Evolutionary conservation across 2,888 invertebrate species (phyloP).

Genomic region (Acrobasis repandana): DNA sequence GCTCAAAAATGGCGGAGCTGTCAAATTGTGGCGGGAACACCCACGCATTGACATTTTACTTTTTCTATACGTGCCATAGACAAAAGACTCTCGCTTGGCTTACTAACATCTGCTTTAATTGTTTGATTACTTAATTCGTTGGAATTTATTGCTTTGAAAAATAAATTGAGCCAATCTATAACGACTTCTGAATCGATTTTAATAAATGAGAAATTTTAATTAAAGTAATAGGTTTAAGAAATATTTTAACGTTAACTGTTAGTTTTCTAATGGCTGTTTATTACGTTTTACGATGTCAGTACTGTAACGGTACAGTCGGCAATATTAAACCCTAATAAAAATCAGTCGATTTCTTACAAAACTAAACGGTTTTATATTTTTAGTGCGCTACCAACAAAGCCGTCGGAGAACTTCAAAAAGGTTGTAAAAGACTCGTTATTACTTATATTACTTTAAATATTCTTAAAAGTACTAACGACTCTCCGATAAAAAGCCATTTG

Average conservation of each 20-base stretch:
- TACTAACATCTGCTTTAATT: constrained; percentile 47
- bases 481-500: constrained; percentile 11
- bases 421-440: constrained; percentile 64
- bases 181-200: constrained; percentile 3
- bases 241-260: not conserved
- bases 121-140: constrained; percentile 44
- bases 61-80: constrained; percentile 51
- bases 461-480: constrained; percentile 31
- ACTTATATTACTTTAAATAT: constrained; percentile 38
- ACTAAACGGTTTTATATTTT: constrained; percentile 52
- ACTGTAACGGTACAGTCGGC: constrained; percentile 45
- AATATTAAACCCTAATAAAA: constrained; percentile 53
- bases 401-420: constrained; percentile 55
- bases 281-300: constrained; percentile 23
- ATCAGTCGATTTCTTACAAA: constrained; percentile 37
- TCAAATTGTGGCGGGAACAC: constrained; percentile 66
- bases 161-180: constrained; percentile 14
- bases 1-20: constrained; percentile 58
- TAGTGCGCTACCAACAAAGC: constrained; percentile 48
- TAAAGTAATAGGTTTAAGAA: not conserved
- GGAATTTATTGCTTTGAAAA: constrained; percentile 15
- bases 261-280: constrained; percentile 12
- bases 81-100: constrained; percentile 36
- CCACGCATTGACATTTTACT: constrained; percentile 57
- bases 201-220: constrained; percentile 1